Base-by-base conservation (phyloP, 64 coral and sea anemone species). In the Orbicella faveolata region DNA sequence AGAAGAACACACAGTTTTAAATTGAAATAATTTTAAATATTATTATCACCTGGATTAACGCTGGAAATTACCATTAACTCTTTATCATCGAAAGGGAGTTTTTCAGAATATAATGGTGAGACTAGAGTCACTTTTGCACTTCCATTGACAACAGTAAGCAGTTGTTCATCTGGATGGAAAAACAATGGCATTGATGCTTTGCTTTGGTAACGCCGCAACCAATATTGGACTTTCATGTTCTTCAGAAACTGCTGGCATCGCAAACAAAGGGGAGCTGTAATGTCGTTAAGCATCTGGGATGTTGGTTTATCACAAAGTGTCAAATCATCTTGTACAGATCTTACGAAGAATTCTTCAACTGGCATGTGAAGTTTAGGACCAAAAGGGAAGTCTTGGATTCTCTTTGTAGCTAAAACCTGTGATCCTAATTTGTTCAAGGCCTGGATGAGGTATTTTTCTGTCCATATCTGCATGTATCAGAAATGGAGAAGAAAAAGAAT, bases 221-320 rank as follows among this genome's bases (percentile, higher is more conserved):
- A 94, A 89, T 84, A 89, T 0, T 36, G 84, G 13, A 76, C 73
- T 73, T 78, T 76, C 61, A 89, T 75, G 8, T 69, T 84, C 13
- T 75, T 76, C 37, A 79, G 84, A 37, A 94, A 83, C 3, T 94
- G 79, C 36, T 75, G 64, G 66, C 92, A 94, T 34, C 80, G 79
- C 53, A 89, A 30, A 63, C 92, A 94, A 25, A 94, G 79, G 76
- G 92, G 92, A 66, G 79, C 87, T 23, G 61, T 84, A 35, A 94
- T 78, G 75, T 94, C 92, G 75, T 94, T 87, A 35, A 94, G 65
- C 55, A 94, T 79, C 51, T 79, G 2, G 41, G 76, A 72, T 48
- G 26, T 21, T 41, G 68, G n/a, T 89, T 78, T 59, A 77, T 94
- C 74, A 78, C 48, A 69, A 59, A 94, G 70, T 36, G n/a, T 65